Evolutionary conservation across 2,888 invertebrate genomes (phyloP).

Genomic region (Digitonthophagus gazella): DNA sequence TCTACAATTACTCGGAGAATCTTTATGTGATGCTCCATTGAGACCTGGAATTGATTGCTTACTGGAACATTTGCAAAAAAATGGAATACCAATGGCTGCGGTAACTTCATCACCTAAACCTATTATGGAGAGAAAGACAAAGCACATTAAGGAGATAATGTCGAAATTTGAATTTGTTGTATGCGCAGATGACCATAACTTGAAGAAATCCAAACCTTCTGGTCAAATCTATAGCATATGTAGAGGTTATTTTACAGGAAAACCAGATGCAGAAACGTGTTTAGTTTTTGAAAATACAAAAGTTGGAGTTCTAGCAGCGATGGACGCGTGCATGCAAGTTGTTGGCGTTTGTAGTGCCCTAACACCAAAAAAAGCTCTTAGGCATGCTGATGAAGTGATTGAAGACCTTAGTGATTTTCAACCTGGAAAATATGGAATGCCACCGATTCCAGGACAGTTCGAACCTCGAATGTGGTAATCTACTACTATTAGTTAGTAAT

Average conservation of each 20-base stretch:
- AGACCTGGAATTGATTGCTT: slow-evolving; percentile 72
- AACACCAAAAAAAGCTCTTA: slow-evolving; percentile 49
- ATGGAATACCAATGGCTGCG: slow-evolving; percentile 78
- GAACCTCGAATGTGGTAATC: too few species aligned
- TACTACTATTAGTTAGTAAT: too few species aligned
- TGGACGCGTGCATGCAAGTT: slow-evolving; percentile 80
- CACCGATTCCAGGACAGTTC: slow-evolving; percentile 46
- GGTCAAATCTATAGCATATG: slow-evolving; percentile 85
- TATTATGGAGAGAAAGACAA: slow-evolving; percentile 70
- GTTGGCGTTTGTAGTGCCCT: slow-evolving; percentile 75
- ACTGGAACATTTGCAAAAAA: slow-evolving; percentile 69
- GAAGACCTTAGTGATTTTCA: slow-evolving; percentile 73
- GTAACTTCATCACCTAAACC: slow-evolving; percentile 83
- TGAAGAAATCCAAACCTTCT: slow-evolving; percentile 82
- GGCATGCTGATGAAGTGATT: slow-evolving; percentile 68
- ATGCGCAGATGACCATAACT: slow-evolving; percentile 80
- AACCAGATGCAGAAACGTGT: slow-evolving; percentile 64
- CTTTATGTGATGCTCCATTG: not conserved
- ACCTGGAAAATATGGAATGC: slow-evolving; percentile 82
- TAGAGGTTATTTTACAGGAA: slow-evolving; percentile 68
- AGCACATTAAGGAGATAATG: slow-evolving; percentile 64
- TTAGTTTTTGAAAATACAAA: slow-evolving; percentile 91
- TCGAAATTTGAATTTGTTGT: slow-evolving; percentile 69
- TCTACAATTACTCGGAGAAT: not conserved
- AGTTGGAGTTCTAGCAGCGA: slow-evolving; percentile 79